Conservation (phyloP, 2,797 vertebrate genomes). For the Chelon labrosus region DNA sequence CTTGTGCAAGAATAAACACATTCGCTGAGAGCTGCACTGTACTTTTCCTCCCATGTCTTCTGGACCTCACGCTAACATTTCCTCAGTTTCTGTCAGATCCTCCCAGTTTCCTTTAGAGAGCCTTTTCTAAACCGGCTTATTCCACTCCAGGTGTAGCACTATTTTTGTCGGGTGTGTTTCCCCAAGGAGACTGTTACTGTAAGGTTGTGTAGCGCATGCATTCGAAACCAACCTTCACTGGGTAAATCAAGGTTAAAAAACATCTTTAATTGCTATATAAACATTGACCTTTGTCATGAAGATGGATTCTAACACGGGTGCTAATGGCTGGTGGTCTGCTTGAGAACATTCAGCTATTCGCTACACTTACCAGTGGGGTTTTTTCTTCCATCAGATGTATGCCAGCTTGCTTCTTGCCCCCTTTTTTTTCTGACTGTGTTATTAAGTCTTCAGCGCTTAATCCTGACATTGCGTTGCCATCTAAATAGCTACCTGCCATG, state of each 20-base stretch:
- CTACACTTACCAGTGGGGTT: constrained; percentile 12
- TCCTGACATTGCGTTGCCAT: constrained; percentile 47
- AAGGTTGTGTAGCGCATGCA: constrained; percentile 21
- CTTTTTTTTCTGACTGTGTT: constrained; percentile 31
- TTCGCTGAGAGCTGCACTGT: constrained; percentile 7
- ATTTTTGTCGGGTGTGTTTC: constrained; percentile 30
- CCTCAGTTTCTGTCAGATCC: constrained; percentile 13
- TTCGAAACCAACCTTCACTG: constrained; percentile 48
- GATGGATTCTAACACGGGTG: constrained; percentile 39
- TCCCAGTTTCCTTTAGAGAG: constrained; percentile 10
- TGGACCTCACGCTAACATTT: constrained; percentile 2
- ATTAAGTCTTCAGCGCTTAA: constrained; percentile 52
- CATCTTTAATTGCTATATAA: constrained; percentile 67
- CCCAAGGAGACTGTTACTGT: constrained; percentile 34
- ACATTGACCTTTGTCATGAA: constrained; percentile 62
- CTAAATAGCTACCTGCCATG: constrained; percentile 74
- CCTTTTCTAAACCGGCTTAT: constrained; percentile 18
- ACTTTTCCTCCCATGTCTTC: constrained; percentile 17
- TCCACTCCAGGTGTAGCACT: constrained; percentile 18
- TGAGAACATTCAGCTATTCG: constrained; percentile 35
- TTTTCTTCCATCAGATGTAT: constrained; percentile 22
- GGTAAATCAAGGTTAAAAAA: constrained; percentile 67
- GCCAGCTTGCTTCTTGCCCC: constrained; percentile 29
- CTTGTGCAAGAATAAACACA: constrained; percentile 6
- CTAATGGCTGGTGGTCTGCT: constrained; percentile 41